Conservation (phyloP, 2,113 vertebrate genomes). For the Corythaixoides concolor region DNA sequence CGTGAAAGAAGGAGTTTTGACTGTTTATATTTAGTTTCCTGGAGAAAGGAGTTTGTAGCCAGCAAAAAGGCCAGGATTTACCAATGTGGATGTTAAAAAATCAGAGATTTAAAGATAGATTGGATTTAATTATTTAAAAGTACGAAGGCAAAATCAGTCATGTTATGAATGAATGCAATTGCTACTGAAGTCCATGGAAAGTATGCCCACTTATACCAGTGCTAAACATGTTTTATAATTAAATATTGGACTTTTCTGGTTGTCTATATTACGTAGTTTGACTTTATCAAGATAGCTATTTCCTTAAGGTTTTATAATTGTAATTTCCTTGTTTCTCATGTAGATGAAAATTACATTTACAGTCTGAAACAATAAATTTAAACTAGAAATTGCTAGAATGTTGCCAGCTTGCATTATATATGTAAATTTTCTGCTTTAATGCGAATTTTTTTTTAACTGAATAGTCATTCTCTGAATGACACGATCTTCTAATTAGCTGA, state of each 20-base stretch:
- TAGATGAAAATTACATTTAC: background rate
- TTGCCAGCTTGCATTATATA: background rate
- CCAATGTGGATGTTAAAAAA: background rate
- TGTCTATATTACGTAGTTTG: background rate
- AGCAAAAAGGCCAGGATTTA: background rate
- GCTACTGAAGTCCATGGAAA: background rate
- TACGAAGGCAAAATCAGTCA: background rate
- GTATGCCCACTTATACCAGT: background rate
- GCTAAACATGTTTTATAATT: background rate
- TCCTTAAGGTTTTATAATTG: background rate
- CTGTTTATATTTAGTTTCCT: background rate
- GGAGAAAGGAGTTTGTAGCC: background rate
- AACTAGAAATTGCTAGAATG: background rate
- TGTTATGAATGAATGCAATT: background rate
- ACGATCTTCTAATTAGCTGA: background rate
- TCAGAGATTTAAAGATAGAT: background rate
- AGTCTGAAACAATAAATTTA: background rate
- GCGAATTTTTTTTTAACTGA: background rate
- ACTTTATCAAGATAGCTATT: background rate
- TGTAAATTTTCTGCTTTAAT: background rate
- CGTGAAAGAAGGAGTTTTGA: background rate
- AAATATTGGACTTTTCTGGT: background rate
- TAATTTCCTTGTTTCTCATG: background rate
- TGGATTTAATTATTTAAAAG: slow-evolving; percentile 4
- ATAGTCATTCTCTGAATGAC: background rate